Evolutionary conservation across 2,797 vertebrate species (phyloP).

Genomic region (Orestias chungarensis): DNA sequence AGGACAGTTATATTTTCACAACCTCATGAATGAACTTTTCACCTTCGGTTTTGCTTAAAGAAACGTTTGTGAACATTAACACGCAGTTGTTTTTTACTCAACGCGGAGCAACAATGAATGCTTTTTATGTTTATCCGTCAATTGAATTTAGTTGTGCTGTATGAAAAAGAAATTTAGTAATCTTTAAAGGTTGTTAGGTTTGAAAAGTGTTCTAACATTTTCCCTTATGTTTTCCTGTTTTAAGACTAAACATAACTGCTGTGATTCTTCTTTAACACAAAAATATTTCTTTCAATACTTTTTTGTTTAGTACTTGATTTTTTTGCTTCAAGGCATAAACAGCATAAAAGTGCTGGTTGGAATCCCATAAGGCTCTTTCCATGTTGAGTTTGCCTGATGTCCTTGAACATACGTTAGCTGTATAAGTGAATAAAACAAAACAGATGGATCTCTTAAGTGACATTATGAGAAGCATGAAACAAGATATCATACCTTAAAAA

Average conservation of each 20-base stretch:
- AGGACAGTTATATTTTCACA: not conserved
- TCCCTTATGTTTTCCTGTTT: not conserved
- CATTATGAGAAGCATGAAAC: not conserved
- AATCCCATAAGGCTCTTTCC: not conserved
- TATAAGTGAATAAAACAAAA: not conserved
- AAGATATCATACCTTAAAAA: not conserved
- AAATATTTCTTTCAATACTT: too few species aligned
- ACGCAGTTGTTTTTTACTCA: slow-evolving; percentile 5
- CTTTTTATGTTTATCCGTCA: slow-evolving; percentile 34
- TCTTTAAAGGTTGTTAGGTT: slow-evolving; percentile 19
- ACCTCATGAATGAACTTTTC: slow-evolving; percentile 16
- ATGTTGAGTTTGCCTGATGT: not conserved
- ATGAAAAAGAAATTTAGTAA: not conserved
- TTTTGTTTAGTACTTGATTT: not conserved
- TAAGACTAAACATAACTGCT: not conserved
- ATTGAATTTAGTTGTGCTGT: slow-evolving; percentile 25
- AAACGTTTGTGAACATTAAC: slow-evolving; percentile 21
- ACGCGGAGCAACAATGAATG: slow-evolving; percentile 38
- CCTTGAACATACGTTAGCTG: not conserved
- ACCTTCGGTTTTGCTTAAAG: slow-evolving; percentile 2
- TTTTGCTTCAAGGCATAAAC: not conserved
- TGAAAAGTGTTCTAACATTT: not conserved
- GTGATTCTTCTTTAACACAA: too few species aligned
- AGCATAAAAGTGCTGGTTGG: not conserved
- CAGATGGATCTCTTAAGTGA: not conserved